Evolutionary conservation across 2,888 invertebrate genomes (phyloP).

Genomic region (Drosophila antonietae): DNA sequence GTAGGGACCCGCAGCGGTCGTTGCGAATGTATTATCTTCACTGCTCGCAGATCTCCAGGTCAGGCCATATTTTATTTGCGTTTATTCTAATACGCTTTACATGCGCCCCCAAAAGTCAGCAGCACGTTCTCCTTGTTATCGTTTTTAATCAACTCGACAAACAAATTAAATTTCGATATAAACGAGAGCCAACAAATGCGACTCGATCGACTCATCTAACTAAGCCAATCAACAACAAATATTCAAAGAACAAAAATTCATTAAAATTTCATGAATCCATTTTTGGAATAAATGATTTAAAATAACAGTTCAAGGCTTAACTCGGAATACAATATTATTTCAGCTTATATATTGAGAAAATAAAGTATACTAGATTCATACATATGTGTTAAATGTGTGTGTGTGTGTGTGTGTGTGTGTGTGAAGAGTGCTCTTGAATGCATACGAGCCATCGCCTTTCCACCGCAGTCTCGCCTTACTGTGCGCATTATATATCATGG

Average conservation of each 20-base stretch:
- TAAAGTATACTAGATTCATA: neutral
- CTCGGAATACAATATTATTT: neutral
- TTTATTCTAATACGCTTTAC: conserved; percentile 18
- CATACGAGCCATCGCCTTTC: neutral
- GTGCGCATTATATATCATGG: conserved; percentile 50
- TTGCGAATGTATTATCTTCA: conserved; percentile 31
- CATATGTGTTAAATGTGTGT: neutral
- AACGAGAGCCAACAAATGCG: neutral
- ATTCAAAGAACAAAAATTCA: neutral
- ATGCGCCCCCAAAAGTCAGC: conserved; percentile 11
- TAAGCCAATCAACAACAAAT: neutral
- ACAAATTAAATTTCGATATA: no score
- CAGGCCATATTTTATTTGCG: conserved; percentile 25
- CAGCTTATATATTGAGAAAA: neutral
- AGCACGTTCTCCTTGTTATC: conserved; percentile 14
- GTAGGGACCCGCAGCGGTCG: conserved; percentile 36
- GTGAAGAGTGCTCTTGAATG: no score
- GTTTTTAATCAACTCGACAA: conserved; percentile 3
- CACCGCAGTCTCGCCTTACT: neutral
- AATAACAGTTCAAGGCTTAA: neutral
- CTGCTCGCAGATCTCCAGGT: conserved; percentile 15
- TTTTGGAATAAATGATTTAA: neutral
- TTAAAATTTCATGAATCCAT: neutral
- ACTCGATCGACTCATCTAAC: neutral
- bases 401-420: no score